A percentile compares a stretch with the other conserved stretches of the same genome.
Evolutionary conservation across 2,797 vertebrate species (phyloP).

Genomic region (Furcifer pardalis): DNA sequence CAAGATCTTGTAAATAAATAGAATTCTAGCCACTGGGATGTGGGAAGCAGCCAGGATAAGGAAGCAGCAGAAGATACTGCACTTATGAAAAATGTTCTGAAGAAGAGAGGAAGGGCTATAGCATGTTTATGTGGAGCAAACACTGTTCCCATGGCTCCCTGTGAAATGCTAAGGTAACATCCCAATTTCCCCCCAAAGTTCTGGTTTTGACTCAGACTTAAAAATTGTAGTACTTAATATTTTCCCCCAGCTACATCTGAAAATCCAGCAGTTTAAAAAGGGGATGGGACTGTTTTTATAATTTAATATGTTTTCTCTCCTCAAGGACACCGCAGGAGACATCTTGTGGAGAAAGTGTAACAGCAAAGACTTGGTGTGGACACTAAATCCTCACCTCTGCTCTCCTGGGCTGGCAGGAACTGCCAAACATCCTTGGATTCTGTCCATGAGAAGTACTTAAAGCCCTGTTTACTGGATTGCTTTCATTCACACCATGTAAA

Average conservation of each 20-base stretch:
- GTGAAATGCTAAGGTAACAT: too few relatives aligned
- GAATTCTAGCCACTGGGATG: background rate
- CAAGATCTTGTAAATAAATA: too few relatives aligned
- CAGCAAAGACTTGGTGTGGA: conserved; percentile 23
- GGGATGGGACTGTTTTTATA: conserved; percentile 38
- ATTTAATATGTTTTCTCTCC: conserved; percentile 48
- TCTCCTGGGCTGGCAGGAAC: background rate
- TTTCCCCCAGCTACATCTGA: conserved; percentile 57
- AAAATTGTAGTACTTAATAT: conserved; percentile 25
- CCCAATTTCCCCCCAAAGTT: too few relatives aligned
- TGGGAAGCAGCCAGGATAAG: background rate
- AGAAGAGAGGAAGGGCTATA: background rate
- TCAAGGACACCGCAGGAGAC: conserved; percentile 55
- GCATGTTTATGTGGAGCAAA: background rate
- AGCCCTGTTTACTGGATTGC: background rate
- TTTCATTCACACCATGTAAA: conserved; percentile 3
- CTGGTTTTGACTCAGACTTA: background rate
- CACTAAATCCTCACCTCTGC: conserved; percentile 12
- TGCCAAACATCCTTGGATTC: background rate
- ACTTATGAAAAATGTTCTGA: background rate
- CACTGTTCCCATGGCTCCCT: background rate
- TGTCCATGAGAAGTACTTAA: background rate
- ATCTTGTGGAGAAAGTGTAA: conserved; percentile 51
- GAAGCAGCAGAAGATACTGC: background rate
- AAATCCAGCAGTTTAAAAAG: conserved; percentile 53